phyloP scores from a whole-genome alignment of 2,797 vertebrate species.

The Sparus aurata region DNA sequence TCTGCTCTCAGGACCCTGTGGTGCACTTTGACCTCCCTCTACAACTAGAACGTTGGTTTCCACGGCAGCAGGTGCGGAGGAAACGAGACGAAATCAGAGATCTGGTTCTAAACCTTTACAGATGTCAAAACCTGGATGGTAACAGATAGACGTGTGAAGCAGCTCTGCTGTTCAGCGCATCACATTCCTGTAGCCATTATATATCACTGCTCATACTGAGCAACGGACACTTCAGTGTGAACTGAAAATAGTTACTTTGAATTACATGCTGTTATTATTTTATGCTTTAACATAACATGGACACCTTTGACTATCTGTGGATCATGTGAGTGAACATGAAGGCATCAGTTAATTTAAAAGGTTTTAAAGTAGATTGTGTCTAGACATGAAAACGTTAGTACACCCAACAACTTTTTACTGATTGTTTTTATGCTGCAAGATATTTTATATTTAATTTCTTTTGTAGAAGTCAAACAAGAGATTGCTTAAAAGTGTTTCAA shows the following conservation, averaged over 20 bases:
- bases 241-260: slow-evolving; percentile 47
- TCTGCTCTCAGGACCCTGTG: slow-evolving; percentile 90
- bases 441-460: slow-evolving; percentile 54
- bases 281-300: slow-evolving; percentile 10
- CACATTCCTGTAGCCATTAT: slow-evolving; percentile 49
- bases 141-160: slow-evolving; percentile 33
- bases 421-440: slow-evolving; percentile 42
- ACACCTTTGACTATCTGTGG: slow-evolving; percentile 19
- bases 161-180: slow-evolving; percentile 7
- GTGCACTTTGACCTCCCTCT: slow-evolving; percentile 94
- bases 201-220: slow-evolving; percentile 80
- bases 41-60: slow-evolving; percentile 92
- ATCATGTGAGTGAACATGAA: slow-evolving; percentile 30
- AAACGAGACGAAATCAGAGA: slow-evolving; percentile 96
- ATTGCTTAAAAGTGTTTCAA: background rate
- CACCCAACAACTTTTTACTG: slow-evolving; percentile 41
- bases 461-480: background rate
- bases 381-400: slow-evolving; percentile 35
- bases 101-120: slow-evolving; percentile 92
- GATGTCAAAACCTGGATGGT: slow-evolving; percentile 86
- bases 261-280: slow-evolving; percentile 32
- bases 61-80: slow-evolving; percentile 90
- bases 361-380: background rate
- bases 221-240: slow-evolving; percentile 54
- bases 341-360: slow-evolving; percentile 11